Percentiles rank a stretch among this genome's conserved stretches.
phyloP scores from a whole-genome alignment of 2,888 invertebrate genomes.

The Uropetala carovei region DNA sequence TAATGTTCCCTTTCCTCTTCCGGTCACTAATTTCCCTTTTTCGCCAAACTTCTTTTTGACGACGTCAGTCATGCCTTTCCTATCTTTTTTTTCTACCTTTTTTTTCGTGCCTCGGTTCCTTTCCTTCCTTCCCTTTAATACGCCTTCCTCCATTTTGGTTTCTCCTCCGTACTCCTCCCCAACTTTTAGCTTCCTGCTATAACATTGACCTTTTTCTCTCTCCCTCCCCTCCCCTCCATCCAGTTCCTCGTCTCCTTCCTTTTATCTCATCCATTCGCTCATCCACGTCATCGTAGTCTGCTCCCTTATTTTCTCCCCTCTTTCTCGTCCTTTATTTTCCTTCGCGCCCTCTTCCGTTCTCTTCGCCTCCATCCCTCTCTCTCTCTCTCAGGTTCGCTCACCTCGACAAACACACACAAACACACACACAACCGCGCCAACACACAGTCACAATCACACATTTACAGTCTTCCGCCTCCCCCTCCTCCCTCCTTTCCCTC shows the following conservation, averaged over 20 bases:
- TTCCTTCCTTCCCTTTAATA: neutral
- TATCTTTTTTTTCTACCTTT: neutral
- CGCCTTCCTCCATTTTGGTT: neutral
- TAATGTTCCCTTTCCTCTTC: neutral
- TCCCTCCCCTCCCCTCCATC: neutral
- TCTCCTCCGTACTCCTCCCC: neutral
- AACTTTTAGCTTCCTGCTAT: neutral
- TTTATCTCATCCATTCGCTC: neutral
- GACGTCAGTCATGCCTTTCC: too few relatives aligned
- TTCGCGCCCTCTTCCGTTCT: neutral
- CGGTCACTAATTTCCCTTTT: too few relatives aligned
- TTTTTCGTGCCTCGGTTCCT: neutral
- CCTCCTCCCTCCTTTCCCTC: neutral
- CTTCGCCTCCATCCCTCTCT: neutral
- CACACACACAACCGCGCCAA: neutral
- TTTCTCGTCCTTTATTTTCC: neutral
- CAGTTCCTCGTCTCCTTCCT: neutral
- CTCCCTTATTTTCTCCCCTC: neutral
- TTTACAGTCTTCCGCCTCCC: neutral
- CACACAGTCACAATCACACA: neutral
- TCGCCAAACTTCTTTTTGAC: too few relatives aligned
- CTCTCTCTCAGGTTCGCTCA: neutral
- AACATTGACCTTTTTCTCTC: too few relatives aligned
- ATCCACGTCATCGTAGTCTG: neutral
- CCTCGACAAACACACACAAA: constrained; percentile 1